A percentile compares a stretch with the other conserved stretches of the same genome.
Evolutionary conservation across 2,113 vertebrate genomes (phyloP).

Genomic region (Nycticorax nycticorax): DNA sequence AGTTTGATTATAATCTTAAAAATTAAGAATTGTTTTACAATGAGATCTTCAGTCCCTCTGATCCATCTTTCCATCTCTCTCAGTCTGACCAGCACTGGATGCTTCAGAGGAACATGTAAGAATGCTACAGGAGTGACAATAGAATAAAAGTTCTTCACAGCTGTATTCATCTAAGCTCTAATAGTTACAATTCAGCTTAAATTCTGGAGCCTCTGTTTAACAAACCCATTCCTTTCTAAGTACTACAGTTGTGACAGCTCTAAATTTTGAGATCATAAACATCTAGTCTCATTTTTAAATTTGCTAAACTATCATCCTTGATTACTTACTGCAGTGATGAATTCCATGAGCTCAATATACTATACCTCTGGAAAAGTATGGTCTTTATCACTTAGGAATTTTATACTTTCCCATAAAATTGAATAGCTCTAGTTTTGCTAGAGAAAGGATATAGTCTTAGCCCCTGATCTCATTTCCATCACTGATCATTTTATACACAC

Average conservation of each 20-base stretch:
- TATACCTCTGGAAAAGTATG: not conserved
- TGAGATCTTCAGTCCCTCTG: not conserved
- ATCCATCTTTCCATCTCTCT: not conserved
- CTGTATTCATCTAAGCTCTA: not conserved
- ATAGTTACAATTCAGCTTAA: not conserved
- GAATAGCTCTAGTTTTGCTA: not conserved
- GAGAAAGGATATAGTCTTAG: not conserved
- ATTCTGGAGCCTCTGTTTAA: not conserved
- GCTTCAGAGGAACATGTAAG: not conserved
- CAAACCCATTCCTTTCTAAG: not conserved
- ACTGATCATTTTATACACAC: not conserved
- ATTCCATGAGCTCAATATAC: not conserved
- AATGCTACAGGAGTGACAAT: not conserved
- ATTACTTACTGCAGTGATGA: not conserved
- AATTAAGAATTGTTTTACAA: not conserved
- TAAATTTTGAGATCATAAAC: not conserved
- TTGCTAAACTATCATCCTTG: not conserved
- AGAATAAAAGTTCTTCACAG: not conserved
- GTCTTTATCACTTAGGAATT: not conserved
- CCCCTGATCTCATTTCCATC: not conserved
- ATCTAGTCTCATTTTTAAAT: not conserved
- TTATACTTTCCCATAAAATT: not conserved
- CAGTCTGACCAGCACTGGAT: not conserved
- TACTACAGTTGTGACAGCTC: not conserved
- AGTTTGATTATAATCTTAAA: not conserved